Conservation (phyloP, 2,888 invertebrate species). For the Scaptomyza parva region DNA sequence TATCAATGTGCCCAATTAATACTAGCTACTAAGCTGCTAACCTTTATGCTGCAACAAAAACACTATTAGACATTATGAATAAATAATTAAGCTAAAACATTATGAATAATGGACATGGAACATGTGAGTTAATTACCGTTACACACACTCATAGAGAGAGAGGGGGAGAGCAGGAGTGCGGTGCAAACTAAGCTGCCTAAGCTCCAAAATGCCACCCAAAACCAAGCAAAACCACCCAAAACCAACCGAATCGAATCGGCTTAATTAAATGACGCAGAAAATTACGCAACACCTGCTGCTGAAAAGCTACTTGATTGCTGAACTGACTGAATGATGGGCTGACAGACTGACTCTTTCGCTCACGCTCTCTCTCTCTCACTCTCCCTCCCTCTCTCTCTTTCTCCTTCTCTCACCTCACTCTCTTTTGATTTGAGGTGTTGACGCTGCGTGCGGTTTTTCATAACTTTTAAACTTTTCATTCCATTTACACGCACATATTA, state of each 20-base stretch:
- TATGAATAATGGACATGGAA: constrained; percentile 59
- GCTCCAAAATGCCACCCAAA: constrained; percentile 14
- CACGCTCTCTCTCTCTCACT: constrained; percentile 1
- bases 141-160: constrained; percentile 16
- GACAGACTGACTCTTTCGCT: constrained; percentile 8
- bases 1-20: constrained; percentile 70
- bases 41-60: constrained; percentile 56
- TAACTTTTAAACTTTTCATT: constrained; percentile 68
- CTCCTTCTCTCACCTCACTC: too few species aligned
- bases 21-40: constrained; percentile 54
- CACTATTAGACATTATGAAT: constrained; percentile 75
- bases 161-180: background rate
- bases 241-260: constrained; percentile 81
- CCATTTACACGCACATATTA: constrained; percentile 43
- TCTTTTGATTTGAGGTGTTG: constrained; percentile 36
- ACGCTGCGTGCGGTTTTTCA: constrained; percentile 68
- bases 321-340: constrained; percentile 5
- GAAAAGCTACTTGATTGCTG: constrained; percentile 27
- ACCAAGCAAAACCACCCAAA: constrained; percentile 7
- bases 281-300: constrained; percentile 73
- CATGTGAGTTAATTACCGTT: constrained; percentile 63
- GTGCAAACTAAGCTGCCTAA: constrained; percentile 45
- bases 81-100: constrained; percentile 74
- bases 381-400: background rate
- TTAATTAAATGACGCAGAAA: constrained; percentile 85